Conservation (phyloP, 2,888 invertebrate genomes). For the Linnaemya vulpina region DNA sequence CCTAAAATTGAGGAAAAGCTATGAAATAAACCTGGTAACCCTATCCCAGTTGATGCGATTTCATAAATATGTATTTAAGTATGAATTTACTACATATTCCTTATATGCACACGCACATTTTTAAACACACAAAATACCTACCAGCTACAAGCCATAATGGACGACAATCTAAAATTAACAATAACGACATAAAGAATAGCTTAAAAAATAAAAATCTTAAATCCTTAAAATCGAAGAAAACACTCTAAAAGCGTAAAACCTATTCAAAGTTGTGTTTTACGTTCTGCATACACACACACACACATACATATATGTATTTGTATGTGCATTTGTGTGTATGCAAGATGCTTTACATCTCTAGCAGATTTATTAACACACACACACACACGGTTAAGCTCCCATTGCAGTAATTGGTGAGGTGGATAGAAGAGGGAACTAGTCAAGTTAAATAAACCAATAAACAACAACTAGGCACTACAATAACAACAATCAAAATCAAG, state of each 20-base stretch:
- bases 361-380: conserved; percentile 42
- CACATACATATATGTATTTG: background rate
- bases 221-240: conserved; percentile 46
- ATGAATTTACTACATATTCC: conserved; percentile 3
- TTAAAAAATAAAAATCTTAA: conserved; percentile 52
- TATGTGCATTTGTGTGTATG: too few species aligned
- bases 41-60: conserved; percentile 39
- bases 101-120: conserved; percentile 24
- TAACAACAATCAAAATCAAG: conserved; percentile 33
- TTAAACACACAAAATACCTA: conserved; percentile 22
- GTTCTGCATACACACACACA: background rate
- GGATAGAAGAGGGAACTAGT: conserved; percentile 23
- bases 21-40: too few species aligned
- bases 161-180: conserved; percentile 60
- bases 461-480: conserved; percentile 16
- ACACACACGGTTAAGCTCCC: background rate
- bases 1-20: too few species aligned
- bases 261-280: conserved; percentile 13
- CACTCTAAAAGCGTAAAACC: conserved; percentile 27
- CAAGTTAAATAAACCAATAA: conserved; percentile 45
- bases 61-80: conserved; percentile 28
- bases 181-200: conserved; percentile 47
- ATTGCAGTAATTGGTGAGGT: background rate
- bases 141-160: conserved; percentile 38
- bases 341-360: conserved; percentile 54